Evolutionary conservation across 2,888 invertebrate species (phyloP).

Genomic region (Dryobota labecula): DNA sequence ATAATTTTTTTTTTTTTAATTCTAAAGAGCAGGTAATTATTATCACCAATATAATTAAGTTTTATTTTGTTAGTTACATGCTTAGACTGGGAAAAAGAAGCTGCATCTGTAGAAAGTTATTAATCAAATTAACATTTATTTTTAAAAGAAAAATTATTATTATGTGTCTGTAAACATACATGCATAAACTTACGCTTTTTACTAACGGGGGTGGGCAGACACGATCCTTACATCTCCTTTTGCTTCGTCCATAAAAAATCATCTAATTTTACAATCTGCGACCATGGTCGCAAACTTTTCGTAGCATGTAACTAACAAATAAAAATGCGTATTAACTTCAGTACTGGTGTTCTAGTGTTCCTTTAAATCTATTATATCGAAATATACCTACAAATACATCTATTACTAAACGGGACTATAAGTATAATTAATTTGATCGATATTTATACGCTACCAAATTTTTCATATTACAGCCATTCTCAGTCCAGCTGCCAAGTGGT

Average conservation of each 20-base stretch:
- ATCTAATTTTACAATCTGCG: background rate
- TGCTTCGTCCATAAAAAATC: background rate
- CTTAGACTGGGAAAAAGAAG: background rate
- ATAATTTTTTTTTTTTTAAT: slow-evolving; percentile 64
- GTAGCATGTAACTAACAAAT: slow-evolving; percentile 55
- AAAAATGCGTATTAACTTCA: slow-evolving; percentile 63
- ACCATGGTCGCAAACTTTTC: background rate
- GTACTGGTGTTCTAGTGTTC: slow-evolving; percentile 76
- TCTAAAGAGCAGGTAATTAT: slow-evolving; percentile 69
- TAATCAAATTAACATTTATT: background rate
- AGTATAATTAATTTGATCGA: slow-evolving; percentile 43
- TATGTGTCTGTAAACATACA: background rate
- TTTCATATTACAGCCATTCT: slow-evolving; percentile 79
- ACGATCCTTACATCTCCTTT: background rate
- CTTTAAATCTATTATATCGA: slow-evolving; percentile 65
- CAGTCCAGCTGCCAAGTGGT: slow-evolving; percentile 78
- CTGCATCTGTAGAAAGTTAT: background rate
- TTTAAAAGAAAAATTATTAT: rapidly evolving
- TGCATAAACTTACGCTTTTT: background rate
- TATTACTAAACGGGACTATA: slow-evolving; percentile 67
- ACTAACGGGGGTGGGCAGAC: background rate
- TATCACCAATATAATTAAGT: slow-evolving; percentile 63
- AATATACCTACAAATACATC: slow-evolving; percentile 69
- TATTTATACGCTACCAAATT: slow-evolving; percentile 60
- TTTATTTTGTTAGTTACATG: slow-evolving; percentile 56